Evolutionary conservation across 2,797 vertebrate genomes (phyloP).

Genomic region (Anguilla obscura): DNA sequence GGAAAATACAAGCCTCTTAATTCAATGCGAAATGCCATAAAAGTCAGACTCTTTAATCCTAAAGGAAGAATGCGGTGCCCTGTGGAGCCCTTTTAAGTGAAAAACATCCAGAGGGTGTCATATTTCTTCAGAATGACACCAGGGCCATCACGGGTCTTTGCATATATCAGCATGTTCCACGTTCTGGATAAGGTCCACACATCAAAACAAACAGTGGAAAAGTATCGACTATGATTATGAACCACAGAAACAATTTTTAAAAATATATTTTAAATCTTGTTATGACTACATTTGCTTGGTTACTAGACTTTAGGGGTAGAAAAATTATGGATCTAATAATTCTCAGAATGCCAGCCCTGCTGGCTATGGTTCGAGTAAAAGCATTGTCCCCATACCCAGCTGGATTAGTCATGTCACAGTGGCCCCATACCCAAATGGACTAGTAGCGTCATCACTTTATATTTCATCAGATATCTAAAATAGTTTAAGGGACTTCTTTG

Average conservation of each 20-base stretch:
- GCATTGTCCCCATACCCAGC: neutral
- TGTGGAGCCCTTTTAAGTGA: neutral
- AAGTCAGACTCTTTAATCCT: slow-evolving; percentile 6
- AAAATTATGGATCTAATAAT: neutral
- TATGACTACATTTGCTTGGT: slow-evolving; percentile 5
- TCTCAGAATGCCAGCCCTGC: neutral
- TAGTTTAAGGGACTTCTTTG: too few relatives aligned
- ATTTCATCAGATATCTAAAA: too few relatives aligned
- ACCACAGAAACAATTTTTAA: neutral
- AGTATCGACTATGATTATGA: neutral
- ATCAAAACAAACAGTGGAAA: neutral
- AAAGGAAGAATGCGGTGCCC: slow-evolving; percentile 2
- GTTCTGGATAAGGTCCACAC: neutral
- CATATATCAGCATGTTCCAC: neutral
- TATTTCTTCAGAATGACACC: neutral
- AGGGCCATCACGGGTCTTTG: neutral
- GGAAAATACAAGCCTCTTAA: neutral
- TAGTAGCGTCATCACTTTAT: neutral
- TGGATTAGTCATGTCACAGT: neutral
- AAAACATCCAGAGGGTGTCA: neutral
- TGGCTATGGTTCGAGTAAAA: neutral
- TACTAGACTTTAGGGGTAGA: neutral
- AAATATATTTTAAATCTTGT: neutral
- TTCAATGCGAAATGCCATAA: slow-evolving; percentile 7
- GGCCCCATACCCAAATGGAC: neutral